Conservation (phyloP, 2,113 vertebrate species). For the Stomatorhinus ivindoensis region DNA sequence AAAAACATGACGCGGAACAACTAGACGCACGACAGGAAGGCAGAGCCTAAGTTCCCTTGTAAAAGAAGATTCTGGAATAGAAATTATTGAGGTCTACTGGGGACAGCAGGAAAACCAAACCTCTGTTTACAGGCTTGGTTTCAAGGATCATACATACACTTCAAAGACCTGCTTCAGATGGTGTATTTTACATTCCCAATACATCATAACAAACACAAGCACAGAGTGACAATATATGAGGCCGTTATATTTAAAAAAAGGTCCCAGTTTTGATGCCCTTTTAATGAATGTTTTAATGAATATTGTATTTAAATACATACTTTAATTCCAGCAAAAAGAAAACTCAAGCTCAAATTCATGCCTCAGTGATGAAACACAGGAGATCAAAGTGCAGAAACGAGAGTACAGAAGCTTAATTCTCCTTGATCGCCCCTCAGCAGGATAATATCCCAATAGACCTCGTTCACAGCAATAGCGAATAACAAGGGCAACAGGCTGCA, state of each 20-base stretch:
- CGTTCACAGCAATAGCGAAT: background rate
- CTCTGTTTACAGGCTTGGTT: background rate
- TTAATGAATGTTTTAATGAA: background rate
- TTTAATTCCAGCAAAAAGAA: background rate
- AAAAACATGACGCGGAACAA: background rate
- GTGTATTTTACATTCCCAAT: background rate
- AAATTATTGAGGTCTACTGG: background rate
- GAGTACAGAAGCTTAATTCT: background rate
- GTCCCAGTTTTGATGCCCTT: background rate
- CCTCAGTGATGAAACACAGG: background rate
- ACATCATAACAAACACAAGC: background rate
- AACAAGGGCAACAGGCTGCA: background rate
- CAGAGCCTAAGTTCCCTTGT: background rate
- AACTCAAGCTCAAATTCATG: background rate
- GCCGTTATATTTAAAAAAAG: background rate
- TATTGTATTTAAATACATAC: background rate
- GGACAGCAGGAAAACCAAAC: constrained; percentile 7
- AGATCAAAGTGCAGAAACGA: background rate
- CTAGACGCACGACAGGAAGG: background rate
- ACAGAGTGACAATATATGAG: background rate
- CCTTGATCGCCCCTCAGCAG: background rate
- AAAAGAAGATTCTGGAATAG: background rate
- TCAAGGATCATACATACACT: background rate
- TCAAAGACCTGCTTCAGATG: background rate
- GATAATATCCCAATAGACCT: background rate